A percentile compares a stretch with the other conserved stretches of the same genome.
phyloP scores from a whole-genome alignment of 1,140 invertebrate genomes.

The Hermatobates lingyangjiaoensis region DNA sequence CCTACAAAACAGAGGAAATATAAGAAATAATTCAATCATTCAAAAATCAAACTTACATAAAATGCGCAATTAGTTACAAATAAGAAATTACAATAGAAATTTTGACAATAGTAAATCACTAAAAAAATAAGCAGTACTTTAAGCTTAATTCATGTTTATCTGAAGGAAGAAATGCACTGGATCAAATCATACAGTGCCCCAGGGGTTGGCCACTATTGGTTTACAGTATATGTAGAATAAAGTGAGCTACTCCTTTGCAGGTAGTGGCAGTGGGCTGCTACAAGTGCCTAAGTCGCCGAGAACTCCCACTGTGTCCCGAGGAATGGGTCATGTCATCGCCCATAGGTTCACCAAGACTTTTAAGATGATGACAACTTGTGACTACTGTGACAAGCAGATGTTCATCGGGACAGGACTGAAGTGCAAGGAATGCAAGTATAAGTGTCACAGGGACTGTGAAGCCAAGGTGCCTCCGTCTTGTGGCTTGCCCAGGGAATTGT shows the following conservation, averaged over 20 bases:
- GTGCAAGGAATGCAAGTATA: constrained; percentile 91
- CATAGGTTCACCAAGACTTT: constrained; percentile 79
- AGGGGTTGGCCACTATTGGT: not conserved
- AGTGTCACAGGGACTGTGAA: constrained; percentile 80
- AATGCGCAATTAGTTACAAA: too few relatives aligned
- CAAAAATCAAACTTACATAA: too few relatives aligned
- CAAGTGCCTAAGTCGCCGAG: constrained; percentile 55
- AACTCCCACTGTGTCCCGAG: constrained; percentile 43
- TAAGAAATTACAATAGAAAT: too few relatives aligned
- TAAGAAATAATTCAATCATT: too few relatives aligned
- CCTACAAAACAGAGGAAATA: too few relatives aligned
- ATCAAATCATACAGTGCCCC: too few relatives aligned
- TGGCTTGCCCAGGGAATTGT: constrained; percentile 62
- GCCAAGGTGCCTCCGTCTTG: constrained; percentile 79
- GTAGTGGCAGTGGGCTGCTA: constrained; percentile 25
- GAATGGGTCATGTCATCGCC: constrained; percentile 77
- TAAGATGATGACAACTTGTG: constrained; percentile 75
- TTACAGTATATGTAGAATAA: not conserved
- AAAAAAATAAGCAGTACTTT: too few relatives aligned
- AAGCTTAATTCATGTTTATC: too few relatives aligned
- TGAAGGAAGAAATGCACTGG: too few relatives aligned
- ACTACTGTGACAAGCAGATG: constrained; percentile 80
- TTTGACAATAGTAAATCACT: too few relatives aligned
- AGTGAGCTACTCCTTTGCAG: constrained; percentile 12
- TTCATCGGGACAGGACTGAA: constrained; percentile 56